Conservation (phyloP, 1,140 invertebrate genomes). For the Temnothorax nylanderi region DNA sequence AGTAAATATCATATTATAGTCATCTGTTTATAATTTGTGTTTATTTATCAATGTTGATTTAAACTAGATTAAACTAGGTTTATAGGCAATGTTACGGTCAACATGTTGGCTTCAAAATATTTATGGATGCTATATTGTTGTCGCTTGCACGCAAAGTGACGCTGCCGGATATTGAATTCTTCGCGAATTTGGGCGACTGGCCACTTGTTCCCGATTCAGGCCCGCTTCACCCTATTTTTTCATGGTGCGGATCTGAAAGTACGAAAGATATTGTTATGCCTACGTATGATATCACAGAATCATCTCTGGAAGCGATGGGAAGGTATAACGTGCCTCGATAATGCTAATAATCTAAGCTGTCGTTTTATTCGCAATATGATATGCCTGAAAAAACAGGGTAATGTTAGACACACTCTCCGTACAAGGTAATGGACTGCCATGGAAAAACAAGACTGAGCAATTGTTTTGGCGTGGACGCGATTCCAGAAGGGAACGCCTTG, state of each 20-base stretch:
- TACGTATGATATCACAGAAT: constrained; percentile 97
- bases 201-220: constrained; percentile 89
- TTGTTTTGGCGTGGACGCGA: constrained; percentile 97
- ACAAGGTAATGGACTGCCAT: constrained; percentile 91
- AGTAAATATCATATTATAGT: constrained; percentile 82
- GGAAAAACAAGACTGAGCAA: constrained; percentile 91
- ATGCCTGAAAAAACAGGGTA: constrained; percentile 87
- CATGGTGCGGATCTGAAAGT: constrained; percentile 97
- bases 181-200: constrained; percentile 98
- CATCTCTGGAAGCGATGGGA: constrained; percentile 96
- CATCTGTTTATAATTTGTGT: background rate
- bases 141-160: constrained; percentile 93
- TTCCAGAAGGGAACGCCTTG: constrained; percentile 92
- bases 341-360: constrained; percentile 3
- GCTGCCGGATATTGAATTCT: constrained; percentile 95
- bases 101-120: constrained; percentile 98
- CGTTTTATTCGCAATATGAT: constrained; percentile 54
- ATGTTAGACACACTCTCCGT: constrained; percentile 96
- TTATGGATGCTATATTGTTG: constrained; percentile 95
- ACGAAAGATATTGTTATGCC: constrained; percentile 96
- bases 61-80: constrained; percentile 84
- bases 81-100: constrained; percentile 96
- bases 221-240: constrained; percentile 94
- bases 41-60: constrained; percentile 16
- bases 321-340: constrained; percentile 86